These are phyloP conservation scores for Rhabditoides inermis DNA, from an alignment of 2,888 invertebrate genomes.

Conservation along the genomic window DNA sequence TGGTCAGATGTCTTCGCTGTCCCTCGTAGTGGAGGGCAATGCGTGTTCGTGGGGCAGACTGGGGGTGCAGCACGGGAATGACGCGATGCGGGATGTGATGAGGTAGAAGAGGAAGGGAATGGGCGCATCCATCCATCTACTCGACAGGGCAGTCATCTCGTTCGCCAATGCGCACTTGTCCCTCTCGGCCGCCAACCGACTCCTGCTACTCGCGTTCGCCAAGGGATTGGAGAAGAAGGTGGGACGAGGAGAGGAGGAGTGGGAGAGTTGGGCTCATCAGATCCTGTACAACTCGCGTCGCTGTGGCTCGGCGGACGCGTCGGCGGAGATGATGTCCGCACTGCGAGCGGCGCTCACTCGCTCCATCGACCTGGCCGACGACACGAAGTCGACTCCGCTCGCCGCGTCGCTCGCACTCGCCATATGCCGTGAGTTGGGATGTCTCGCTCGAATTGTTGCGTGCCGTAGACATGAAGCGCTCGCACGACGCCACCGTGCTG, in stretches of 20 bases:
- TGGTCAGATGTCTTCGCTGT: constrained; percentile 22
- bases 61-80: constrained; percentile 12
- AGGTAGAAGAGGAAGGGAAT: no score
- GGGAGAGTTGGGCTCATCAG: not conserved
- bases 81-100: constrained; percentile 15
- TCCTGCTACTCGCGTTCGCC: constrained; percentile 23
- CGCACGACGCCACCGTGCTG: no score
- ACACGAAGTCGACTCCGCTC: constrained; percentile 10
- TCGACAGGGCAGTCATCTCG: no score
- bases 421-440: constrained; percentile 21
- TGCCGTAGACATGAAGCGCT: no score
- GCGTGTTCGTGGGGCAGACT: constrained; percentile 27
- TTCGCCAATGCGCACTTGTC: constrained; percentile 25
- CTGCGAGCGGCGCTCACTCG: constrained; percentile 9
- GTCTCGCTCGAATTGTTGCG: no score
- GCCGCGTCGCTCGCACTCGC: constrained; percentile 25
- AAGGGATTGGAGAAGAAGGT: constrained; percentile 15
- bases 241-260: not conserved
- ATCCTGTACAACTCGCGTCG: constrained; percentile 20
- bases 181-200: constrained; percentile 20
- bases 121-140: no score
- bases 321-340: constrained; percentile 11
- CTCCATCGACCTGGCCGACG: constrained; percentile 8
- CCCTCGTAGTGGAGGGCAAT: constrained; percentile 21
- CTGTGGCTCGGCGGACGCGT: constrained; percentile 12